phyloP scores from a whole-genome alignment of 2,113 vertebrate species.

The Dicrurus megarhynchus region DNA sequence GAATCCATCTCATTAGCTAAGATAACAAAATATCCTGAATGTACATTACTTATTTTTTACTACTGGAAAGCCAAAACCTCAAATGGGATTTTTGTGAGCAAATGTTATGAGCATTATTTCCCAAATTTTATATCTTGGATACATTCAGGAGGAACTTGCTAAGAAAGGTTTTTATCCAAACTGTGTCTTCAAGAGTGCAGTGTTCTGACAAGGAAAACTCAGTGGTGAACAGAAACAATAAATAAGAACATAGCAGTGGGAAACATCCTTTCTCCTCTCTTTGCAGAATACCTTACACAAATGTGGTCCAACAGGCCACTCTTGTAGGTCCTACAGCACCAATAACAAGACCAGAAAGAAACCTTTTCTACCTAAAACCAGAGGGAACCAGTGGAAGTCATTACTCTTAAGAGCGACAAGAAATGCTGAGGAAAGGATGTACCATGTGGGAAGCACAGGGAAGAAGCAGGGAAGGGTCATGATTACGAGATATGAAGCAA shows the following conservation, averaged over 20 bases:
- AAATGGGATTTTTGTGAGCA: not conserved
- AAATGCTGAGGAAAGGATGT: not conserved
- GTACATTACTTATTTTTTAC: not conserved
- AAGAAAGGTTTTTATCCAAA: not conserved
- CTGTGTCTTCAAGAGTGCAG: not conserved
- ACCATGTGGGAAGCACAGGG: not conserved
- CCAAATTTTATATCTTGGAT: not conserved
- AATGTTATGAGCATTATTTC: not conserved
- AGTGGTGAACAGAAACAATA: not conserved
- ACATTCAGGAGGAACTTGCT: not conserved
- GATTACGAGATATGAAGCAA: not conserved
- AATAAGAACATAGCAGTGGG: not conserved
- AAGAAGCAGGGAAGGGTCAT: not conserved
- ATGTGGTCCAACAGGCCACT: not conserved
- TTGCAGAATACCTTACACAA: not conserved
- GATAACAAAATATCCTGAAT: not conserved
- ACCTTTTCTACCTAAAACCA: not conserved
- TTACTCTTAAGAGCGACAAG: not conserved
- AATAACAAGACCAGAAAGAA: not conserved
- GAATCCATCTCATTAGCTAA: not conserved
- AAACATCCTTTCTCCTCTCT: not conserved
- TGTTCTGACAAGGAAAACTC: not conserved
- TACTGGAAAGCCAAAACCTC: not conserved
- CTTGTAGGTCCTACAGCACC: not conserved
- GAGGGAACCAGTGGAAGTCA: not conserved